Base-by-base conservation (phyloP, 2,888 invertebrate genomes). In the Nebria brevicollis region DNA sequence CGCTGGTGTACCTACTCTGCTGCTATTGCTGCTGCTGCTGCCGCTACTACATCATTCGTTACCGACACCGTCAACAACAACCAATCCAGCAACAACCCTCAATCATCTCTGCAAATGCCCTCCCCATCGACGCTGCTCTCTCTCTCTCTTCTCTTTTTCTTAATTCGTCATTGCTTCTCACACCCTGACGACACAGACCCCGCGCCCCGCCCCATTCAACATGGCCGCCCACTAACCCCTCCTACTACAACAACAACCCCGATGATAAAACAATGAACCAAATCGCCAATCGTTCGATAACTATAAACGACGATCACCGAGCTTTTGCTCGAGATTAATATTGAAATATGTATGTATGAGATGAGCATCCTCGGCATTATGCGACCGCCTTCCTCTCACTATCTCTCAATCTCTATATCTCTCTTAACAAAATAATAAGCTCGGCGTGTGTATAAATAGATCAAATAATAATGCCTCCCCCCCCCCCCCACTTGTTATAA, bases 401-500 rank as follows among this genome's bases (percentile, higher is more conserved):
- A 10, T 68, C 70, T 70, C 70, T 25, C 66, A 8, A 66, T 15
- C 15, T 13, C n/a, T 20, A 66, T 20, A 66, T 15, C 13, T 13
- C 65, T 65, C 65, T 66, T 15, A 13, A 25, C 7, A 66, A 15
- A 66, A 66, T 8, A 66, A 66, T 70, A 70, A 70, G 70, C 25
- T 2, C 70, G 70, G 70, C 70, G 70, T 70, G 75, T 75, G 64
- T 75, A 64, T 75, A 75, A n/a, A 75, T 54, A 75, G 64, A 73
- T 41, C 43, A 41, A 75, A 54, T 54, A 64, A 64, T 42, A 42
- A 73, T 43, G 75, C 75, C 80, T 75, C 68, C 75, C 65, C 79
- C 75, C 80, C 75, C 80, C 72, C 68, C 75, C 65, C 79, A 80
- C 80, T 80, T 80, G 80, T 80, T 80, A 80, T 75, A 74, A 54